Evolutionary conservation across 2,797 vertebrate genomes (phyloP), one percentile per base, ranked within the genome.

Genomic region (Merluccius polli): DNA sequence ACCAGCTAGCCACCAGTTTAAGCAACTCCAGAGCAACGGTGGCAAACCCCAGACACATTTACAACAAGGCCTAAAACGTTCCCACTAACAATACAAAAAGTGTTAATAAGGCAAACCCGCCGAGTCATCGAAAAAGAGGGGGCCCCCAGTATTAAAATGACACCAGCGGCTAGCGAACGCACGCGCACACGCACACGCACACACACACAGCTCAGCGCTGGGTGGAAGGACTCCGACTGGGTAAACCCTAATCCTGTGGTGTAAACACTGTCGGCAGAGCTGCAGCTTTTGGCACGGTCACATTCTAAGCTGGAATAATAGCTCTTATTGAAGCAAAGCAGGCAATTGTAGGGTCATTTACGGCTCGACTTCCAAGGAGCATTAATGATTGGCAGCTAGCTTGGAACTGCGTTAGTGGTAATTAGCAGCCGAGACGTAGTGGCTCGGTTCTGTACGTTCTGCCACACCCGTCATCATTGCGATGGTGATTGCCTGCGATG

Each of bases 241-340:
- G 73, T 87, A 87, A 91, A 87, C 69, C 73, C 82, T 93, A 93
- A 93, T 92, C 90, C 82, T 83, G 71, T 41, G 72, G 80, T 84
- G 88, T 90, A 91, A 92, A 93, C 87, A 89, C 44, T 79, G 87
- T 79, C 52, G 72, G 82, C 59, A 76, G 77, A 88, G 71, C 84
- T 63, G 90, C 85, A 27, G 59, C 59, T 65, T 92, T 89, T 89
- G 83, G 78, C 76, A 75, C 13, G 82, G 72, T 87, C 84, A 73
- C 27, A 71, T 79, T 70, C 33, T 91, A 93, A 92, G 75, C 86
- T 88, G 82, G 76, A 90, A 90, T 92, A 90, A 90, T 87, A 89
- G 81, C 80, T 72, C 81, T 87, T 87, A 89, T 89, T 89, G 80
- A 80, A 80, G 83, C 90, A 87, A 83, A 85, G 77, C 79, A 81